Conservation (phyloP, 2,797 vertebrate genomes). For the Adelosebastes latens region DNA sequence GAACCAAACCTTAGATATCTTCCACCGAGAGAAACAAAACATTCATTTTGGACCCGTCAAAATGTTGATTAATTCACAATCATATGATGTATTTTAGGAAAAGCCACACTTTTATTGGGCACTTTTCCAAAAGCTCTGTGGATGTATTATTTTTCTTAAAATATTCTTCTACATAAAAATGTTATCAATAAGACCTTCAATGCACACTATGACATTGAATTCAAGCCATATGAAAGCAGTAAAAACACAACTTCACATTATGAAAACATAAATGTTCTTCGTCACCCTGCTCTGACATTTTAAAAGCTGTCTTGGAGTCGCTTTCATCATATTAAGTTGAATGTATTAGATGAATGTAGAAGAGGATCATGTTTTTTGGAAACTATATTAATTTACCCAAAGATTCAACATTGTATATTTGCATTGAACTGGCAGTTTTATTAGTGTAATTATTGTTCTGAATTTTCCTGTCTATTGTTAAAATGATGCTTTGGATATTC, state of each 20-base stretch:
- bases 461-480: conserved; percentile 20
- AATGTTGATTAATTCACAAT: no score
- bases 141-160: background rate
- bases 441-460: conserved; percentile 7
- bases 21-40: no score
- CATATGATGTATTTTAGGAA: no score
- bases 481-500: conserved; percentile 2
- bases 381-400: conserved; percentile 52
- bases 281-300: conserved; percentile 5
- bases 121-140: no score
- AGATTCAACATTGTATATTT: conserved; percentile 51
- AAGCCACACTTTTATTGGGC: no score
- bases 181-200: background rate
- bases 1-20: no score
- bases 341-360: conserved; percentile 73
- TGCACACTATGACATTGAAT: background rate
- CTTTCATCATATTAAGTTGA: conserved; percentile 60
- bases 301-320: conserved; percentile 34
- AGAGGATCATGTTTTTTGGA: conserved; percentile 9
- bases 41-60: no score
- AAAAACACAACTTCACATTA: background rate
- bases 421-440: conserved; percentile 32
- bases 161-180: background rate
- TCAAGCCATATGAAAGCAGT: conserved; percentile 18
- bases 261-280: background rate